Conservation (phyloP, 1,140 invertebrate species). For the Pygmarrhopalites habei region DNA sequence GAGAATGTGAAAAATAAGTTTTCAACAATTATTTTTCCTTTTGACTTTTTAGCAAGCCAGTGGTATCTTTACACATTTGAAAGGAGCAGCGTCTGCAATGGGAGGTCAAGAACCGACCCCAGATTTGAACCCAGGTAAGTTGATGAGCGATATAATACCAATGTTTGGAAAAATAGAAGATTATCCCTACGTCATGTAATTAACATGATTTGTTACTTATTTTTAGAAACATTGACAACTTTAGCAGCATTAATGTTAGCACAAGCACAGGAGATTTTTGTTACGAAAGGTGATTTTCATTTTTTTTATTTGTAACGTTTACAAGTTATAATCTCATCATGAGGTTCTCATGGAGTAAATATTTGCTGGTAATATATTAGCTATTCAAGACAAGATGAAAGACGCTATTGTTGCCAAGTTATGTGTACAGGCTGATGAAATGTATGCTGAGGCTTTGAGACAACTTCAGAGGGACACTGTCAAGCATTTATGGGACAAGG, state of each 20-base stretch:
- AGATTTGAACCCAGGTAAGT: conserved; percentile 84
- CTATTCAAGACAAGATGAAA: conserved; percentile 65
- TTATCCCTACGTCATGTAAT: too few species aligned
- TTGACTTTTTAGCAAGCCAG: conserved; percentile 50
- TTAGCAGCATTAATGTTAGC: conserved; percentile 86
- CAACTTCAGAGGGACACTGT: conserved; percentile 79
- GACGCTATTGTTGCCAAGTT: conserved; percentile 68
- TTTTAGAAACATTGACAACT: conserved; percentile 81
- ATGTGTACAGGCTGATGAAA: conserved; percentile 82
- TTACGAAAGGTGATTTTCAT: too few species aligned
- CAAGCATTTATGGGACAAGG: conserved; percentile 78
- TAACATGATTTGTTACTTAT: too few species aligned
- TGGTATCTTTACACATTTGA: conserved; percentile 84
- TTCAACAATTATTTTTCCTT: conserved; percentile 12
- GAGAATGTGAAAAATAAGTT: too few species aligned
- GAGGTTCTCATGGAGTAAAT: too few species aligned
- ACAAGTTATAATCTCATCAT: too few species aligned
- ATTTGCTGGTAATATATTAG: too few species aligned
- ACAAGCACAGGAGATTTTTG: conserved; percentile 95
- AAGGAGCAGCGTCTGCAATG: conserved; percentile 66
- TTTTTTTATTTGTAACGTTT: too few species aligned
- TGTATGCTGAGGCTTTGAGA: conserved; percentile 85
- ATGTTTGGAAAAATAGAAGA: too few species aligned
- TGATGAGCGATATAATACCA: too few species aligned
- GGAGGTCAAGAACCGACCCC: conserved; percentile 91